Evolutionary conservation across 2,888 invertebrate genomes (phyloP).

Genomic region (Folsomia manolachei): DNA sequence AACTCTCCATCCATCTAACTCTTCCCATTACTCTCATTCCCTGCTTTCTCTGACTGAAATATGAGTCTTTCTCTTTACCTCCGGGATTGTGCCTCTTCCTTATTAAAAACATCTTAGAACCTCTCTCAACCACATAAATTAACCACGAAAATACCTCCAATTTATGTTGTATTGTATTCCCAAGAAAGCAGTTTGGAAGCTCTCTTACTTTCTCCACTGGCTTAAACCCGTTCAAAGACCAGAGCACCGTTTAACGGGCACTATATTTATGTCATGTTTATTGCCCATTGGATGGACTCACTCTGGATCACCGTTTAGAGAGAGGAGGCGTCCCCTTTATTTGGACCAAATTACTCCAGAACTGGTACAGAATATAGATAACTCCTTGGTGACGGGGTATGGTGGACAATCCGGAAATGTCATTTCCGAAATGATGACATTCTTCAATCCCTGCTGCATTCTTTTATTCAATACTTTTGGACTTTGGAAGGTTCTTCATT

Average conservation of each 20-base stretch:
- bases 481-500: too few species aligned
- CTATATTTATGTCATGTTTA: slow-evolving; percentile 2
- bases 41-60: not conserved
- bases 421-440: too few species aligned
- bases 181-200: not conserved
- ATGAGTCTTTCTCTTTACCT: not conserved
- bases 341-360: too few species aligned
- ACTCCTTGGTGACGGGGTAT: too few species aligned
- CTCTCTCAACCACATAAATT: slow-evolving; percentile 6
- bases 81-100: not conserved
- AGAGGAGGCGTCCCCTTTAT: too few species aligned
- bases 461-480: too few species aligned
- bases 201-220: not conserved
- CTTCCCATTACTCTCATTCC: too few species aligned
- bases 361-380: too few species aligned
- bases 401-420: too few species aligned
- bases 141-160: not conserved
- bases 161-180: not conserved
- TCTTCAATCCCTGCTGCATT: too few species aligned
- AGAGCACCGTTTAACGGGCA: not conserved
- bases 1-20: not conserved
- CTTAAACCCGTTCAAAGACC: not conserved
- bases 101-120: slow-evolving; percentile 8
- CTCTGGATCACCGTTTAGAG: too few species aligned
- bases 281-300: too few species aligned